These are phyloP conservation scores for Bactericera cockerelli DNA, from an alignment of 1,140 invertebrate genomes.

Conservation along the genomic window DNA sequence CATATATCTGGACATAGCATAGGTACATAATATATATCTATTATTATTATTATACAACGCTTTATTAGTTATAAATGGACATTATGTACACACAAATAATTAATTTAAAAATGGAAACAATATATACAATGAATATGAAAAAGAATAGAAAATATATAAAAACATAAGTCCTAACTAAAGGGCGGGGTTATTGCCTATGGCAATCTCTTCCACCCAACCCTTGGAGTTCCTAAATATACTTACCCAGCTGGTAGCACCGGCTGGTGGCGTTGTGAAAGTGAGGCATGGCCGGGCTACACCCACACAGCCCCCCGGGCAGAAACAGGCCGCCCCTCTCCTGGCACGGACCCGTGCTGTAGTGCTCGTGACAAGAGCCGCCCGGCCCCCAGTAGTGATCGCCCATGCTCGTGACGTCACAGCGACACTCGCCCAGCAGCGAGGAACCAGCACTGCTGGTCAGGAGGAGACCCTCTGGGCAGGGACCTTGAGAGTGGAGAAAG, in stretches of 20 bases:
- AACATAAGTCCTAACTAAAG: too few species aligned
- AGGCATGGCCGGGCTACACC: conserved; percentile 46
- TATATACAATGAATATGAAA: too few species aligned
- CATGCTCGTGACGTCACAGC: conserved; percentile 19
- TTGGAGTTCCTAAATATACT: too few species aligned
- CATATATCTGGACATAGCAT: too few species aligned
- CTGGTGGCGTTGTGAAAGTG: conserved; percentile 49
- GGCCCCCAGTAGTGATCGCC: conserved; percentile 19
- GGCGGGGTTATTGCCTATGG: too few species aligned
- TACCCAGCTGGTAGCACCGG: conserved; percentile 60
- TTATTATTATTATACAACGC: too few species aligned
- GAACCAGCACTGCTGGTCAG: conserved; percentile 25
- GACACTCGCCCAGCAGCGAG: conserved; percentile 19
- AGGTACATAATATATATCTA: too few species aligned
- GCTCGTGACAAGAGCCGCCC: conserved; percentile 49
- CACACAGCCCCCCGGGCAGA: conserved; percentile 50
- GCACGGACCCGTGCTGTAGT: conserved; percentile 60
- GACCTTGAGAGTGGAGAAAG: conserved; percentile 40
- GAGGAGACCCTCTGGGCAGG: conserved; percentile 54
- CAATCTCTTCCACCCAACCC: too few species aligned
- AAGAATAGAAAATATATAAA: too few species aligned
- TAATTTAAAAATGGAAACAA: too few species aligned
- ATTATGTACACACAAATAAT: too few species aligned
- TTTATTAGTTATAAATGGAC: too few species aligned
- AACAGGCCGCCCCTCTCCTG: conserved; percentile 52